Evolutionary conservation across 2,797 vertebrate genomes (phyloP).

Genomic region (Heliangelus exortis): DNA sequence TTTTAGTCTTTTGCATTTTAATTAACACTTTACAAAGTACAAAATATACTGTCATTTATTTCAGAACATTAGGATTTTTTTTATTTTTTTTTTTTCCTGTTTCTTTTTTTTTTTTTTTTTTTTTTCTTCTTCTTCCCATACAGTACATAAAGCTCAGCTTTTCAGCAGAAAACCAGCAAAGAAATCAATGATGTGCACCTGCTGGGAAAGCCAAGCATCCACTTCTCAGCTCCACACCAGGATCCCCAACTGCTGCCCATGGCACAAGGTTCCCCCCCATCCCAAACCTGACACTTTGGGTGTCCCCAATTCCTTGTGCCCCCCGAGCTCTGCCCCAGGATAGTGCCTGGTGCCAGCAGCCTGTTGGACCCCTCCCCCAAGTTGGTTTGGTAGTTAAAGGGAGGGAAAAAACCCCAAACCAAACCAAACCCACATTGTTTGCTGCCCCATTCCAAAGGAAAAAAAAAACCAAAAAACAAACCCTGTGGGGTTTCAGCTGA

Average conservation of each 20-base stretch:
- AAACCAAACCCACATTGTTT: accelerated
- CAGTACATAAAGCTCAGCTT: slow-evolving; percentile 78
- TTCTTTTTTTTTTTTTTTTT: background rate
- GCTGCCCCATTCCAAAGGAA: accelerated
- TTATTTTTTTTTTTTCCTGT: background rate
- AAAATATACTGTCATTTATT: slow-evolving; percentile 82
- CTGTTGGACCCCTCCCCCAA: too few relatives aligned
- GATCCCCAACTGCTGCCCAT: background rate
- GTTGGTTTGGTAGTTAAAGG: background rate
- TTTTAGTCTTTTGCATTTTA: slow-evolving; percentile 71
- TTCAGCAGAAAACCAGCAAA: slow-evolving; percentile 67
- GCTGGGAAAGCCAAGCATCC: slow-evolving; percentile 27
- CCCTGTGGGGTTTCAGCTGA: background rate
- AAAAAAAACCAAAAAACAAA: background rate
- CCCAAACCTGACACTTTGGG: background rate
- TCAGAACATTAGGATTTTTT: slow-evolving; percentile 68
- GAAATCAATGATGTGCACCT: slow-evolving; percentile 46
- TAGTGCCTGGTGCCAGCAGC: too few relatives aligned
- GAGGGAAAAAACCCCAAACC: background rate
- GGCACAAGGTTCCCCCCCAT: accelerated
- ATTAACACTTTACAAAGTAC: slow-evolving; percentile 83
- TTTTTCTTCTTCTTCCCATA: slow-evolving; percentile 38
- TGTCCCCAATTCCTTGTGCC: too few relatives aligned
- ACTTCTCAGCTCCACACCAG: background rate
- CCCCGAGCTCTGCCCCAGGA: background rate